Base-by-base conservation (phyloP, 2,888 invertebrate genomes). In the Muscina levida region DNA sequence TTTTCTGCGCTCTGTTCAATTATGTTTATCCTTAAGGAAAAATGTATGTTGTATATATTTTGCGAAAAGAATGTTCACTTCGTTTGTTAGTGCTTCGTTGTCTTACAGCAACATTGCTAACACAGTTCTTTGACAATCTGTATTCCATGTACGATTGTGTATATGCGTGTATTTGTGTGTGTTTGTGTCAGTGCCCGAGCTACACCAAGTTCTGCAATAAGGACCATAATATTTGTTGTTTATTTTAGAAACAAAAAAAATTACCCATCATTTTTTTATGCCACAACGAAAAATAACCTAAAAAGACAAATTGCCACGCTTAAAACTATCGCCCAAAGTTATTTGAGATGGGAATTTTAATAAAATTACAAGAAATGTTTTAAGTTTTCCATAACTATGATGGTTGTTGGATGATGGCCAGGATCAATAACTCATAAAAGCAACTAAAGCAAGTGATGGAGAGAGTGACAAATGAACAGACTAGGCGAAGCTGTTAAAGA, bases 11-110 rank as follows among this genome's bases (percentile, higher is more conserved):
- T 8, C 70, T 53, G 53, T 76, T 70, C 75, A 62, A 76, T 76
- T 76, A 76, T 70, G 53, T 65, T 51, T 76, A 70, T 70, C 62
- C 70, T 76, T 62, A 70, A 76, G 70, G 75, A 76, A 65, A 53
- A 62, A 62, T 17, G 39, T 39, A 62, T 19, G 62, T 42, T 62
- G 3, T n/a, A 22, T 22, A 22, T 51, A 51, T 62, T 59, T 39
- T 62, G 62, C 22, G 31, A 31, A n/a, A n/a, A n/a, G 31, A 31
- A 31, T 31, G 31, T 3, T 31, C 31, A n/a, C n/a, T n/a, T n/a
- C n/a, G n/a, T n/a, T 57, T 26, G 17, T 57, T 57, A 5, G 39
- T 39, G 22, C 22, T 1, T 62, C 5, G 19, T 22, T 17, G 51
- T n/a, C n/a, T n/a, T n/a, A n/a, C n/a, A n/a, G n/a, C 51, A 51